phyloP scores from a whole-genome alignment of 2,888 invertebrate species.

The Cryptocheilus praepositus region DNA sequence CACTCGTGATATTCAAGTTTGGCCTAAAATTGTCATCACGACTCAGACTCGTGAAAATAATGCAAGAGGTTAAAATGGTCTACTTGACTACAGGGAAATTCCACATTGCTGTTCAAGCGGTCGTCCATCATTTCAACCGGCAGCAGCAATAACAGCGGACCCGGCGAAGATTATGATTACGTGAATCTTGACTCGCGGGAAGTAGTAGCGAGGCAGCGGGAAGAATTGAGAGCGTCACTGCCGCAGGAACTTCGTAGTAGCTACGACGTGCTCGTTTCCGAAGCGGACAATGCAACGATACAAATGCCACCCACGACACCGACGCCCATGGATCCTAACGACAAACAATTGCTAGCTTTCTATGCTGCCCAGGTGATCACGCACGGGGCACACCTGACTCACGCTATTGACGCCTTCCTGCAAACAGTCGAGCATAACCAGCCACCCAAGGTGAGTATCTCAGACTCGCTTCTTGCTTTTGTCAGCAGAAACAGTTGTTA shows the following conservation, averaged over 20 bases:
- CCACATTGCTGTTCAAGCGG: constrained; percentile 85
- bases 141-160: constrained; percentile 77
- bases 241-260: constrained; percentile 85
- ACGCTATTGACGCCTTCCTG: constrained; percentile 94
- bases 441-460: constrained; percentile 84
- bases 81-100: constrained; percentile 80
- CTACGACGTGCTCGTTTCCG: constrained; percentile 85
- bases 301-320: constrained; percentile 71
- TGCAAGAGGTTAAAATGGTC: too few relatives aligned
- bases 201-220: constrained; percentile 82
- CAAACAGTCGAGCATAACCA: constrained; percentile 94
- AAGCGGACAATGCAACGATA: constrained; percentile 81
- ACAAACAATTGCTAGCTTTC: constrained; percentile 89
- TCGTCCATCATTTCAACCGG: constrained; percentile 71
- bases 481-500: background rate
- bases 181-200: constrained; percentile 89
- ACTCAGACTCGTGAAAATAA: too few relatives aligned
- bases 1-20: too few relatives aligned
- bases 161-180: constrained; percentile 93
- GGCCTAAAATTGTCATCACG: too few relatives aligned
- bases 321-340: constrained; percentile 82
- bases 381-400: constrained; percentile 89
- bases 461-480: constrained; percentile 36
- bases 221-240: constrained; percentile 83
- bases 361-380: constrained; percentile 91